Conservation (phyloP, 2,113 vertebrate species). For the Aix galericulata region DNA sequence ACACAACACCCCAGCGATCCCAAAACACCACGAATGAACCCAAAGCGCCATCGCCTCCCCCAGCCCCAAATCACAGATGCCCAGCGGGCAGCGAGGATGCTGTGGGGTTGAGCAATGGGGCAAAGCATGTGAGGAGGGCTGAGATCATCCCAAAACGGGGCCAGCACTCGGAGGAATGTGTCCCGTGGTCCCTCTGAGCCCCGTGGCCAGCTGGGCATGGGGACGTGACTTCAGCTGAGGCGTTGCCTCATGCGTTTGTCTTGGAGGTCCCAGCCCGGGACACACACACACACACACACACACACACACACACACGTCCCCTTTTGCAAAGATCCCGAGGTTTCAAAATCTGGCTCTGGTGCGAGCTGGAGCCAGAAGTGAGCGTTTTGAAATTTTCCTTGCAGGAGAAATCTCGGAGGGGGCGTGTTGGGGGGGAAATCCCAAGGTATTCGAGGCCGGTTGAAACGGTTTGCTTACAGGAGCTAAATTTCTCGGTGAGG, state of each 20-base stretch:
- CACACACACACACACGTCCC: neutral
- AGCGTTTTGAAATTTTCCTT: conserved; percentile 43
- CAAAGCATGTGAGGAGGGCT: neutral
- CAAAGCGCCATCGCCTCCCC: neutral
- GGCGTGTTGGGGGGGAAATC: neutral
- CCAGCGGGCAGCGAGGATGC: neutral
- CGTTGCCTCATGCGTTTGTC: conserved; percentile 59
- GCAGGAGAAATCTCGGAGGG: neutral
- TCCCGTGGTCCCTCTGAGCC: neutral
- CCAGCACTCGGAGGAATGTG: neutral
- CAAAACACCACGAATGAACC: rapidly evolving
- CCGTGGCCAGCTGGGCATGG: rapidly evolving
- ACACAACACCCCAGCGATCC: neutral
- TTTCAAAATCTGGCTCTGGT: conserved; percentile 49
- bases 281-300: neutral
- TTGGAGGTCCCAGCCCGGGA: conserved; percentile 43
- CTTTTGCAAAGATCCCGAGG: conserved; percentile 34
- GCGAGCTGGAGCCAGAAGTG: neutral
- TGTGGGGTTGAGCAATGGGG: neutral
- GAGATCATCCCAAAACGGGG: neutral
- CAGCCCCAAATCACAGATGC: neutral
- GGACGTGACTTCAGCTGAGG: conserved; percentile 22
- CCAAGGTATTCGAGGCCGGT: neutral
- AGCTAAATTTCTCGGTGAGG: neutral
- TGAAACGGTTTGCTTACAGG: neutral